These are phyloP conservation scores for Bubo scandiacus DNA, from an alignment of 2,113 vertebrate genomes.

Conservation along the genomic window DNA sequence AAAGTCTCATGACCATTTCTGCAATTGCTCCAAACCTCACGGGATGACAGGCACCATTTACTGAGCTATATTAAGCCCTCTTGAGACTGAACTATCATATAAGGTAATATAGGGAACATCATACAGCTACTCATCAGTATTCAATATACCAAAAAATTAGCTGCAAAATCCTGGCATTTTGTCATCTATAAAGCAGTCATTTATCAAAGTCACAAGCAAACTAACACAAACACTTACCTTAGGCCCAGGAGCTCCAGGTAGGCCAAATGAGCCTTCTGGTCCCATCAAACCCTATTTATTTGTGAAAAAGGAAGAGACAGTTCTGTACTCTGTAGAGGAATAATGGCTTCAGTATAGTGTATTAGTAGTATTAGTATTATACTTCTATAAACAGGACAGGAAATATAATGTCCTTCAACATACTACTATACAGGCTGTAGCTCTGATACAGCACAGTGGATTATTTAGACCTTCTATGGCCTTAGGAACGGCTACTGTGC, in stretches of 20 bases:
- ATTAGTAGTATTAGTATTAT: background rate
- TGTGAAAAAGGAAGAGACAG: background rate
- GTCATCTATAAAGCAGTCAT: background rate
- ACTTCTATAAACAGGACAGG: background rate
- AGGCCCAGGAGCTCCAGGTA: slow-evolving; percentile 79
- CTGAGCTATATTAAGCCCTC: background rate
- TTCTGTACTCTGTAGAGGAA: background rate
- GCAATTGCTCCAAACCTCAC: background rate
- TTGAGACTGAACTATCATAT: background rate
- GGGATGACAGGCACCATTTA: background rate
- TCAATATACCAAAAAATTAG: background rate
- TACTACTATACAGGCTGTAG: background rate
- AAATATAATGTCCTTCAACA: background rate
- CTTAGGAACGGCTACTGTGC: background rate
- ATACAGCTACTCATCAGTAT: background rate
- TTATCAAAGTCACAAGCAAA: background rate
- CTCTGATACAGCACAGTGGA: background rate
- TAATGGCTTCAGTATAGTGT: background rate
- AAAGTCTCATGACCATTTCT: background rate
- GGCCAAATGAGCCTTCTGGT: slow-evolving; percentile 80
- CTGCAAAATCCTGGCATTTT: background rate
- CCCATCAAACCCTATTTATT: slow-evolving; percentile 85
- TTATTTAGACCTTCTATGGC: background rate
- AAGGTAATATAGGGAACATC: background rate
- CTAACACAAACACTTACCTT: slow-evolving; percentile 77